phyloP scores from a whole-genome alignment of 2,797 vertebrate species.

The Danio choprae region DNA sequence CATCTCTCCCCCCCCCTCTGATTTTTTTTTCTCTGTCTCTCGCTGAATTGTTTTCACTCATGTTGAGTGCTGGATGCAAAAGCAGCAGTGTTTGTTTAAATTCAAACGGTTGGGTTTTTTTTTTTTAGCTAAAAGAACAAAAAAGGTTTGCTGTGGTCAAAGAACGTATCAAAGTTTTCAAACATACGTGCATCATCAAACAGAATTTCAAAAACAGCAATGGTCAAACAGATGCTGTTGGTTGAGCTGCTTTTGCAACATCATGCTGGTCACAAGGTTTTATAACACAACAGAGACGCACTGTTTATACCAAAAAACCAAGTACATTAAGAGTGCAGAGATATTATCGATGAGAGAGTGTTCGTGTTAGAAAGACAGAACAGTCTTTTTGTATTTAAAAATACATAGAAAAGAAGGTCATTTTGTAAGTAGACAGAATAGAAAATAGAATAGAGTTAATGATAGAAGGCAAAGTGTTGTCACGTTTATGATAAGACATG shows the following conservation, averaged over 20 bases:
- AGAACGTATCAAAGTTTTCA: background rate
- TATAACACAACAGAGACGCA: background rate
- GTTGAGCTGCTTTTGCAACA: background rate
- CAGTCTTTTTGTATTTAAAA: too few species aligned
- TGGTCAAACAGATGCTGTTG: background rate
- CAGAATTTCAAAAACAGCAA: background rate
- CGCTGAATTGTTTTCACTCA: constrained; percentile 23
- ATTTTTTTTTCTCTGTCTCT: background rate
- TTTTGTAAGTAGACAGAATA: too few species aligned
- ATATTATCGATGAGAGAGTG: too few species aligned
- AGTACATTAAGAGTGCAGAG: too few species aligned
- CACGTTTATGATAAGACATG: too few species aligned
- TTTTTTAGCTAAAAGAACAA: constrained; percentile 8
- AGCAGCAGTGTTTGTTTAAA: constrained; percentile 22
- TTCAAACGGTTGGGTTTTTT: background rate
- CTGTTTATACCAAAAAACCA: background rate
- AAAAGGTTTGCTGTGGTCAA: constrained; percentile 3
- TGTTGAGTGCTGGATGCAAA: background rate
- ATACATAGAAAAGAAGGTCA: too few species aligned
- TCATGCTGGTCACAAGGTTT: background rate
- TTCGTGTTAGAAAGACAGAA: too few species aligned
- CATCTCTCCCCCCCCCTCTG: constrained; percentile 50
- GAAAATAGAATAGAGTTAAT: too few species aligned
- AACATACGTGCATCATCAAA: background rate
- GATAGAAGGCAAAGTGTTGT: too few species aligned